Conservation (phyloP, 2,888 invertebrate species). For the Himalopsyche anomala region DNA sequence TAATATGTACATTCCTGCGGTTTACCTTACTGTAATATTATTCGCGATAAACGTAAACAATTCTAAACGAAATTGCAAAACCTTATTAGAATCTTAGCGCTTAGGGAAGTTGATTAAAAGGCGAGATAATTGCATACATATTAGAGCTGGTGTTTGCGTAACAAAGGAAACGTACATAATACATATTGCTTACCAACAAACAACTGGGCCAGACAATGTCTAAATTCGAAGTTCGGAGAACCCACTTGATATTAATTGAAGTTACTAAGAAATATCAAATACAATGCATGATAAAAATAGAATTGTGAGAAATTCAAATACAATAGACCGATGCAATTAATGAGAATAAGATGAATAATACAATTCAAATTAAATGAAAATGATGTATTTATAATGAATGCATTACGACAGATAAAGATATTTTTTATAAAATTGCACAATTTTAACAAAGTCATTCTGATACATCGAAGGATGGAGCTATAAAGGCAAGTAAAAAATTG, state of each 20-base stretch:
- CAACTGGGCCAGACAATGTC: background rate
- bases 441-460: no score
- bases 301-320: background rate
- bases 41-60: background rate
- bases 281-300: background rate
- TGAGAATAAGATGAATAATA: background rate
- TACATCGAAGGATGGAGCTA: no score
- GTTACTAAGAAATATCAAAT: background rate
- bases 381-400: no score
- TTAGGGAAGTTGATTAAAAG: conserved; percentile 7
- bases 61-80: background rate
- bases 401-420: no score
- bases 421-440: no score
- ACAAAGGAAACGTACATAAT: conserved; percentile 11
- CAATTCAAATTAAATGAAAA: background rate
- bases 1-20: no score
- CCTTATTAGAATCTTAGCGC: background rate
- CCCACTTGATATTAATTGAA: background rate
- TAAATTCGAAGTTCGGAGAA: background rate
- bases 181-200: background rate
- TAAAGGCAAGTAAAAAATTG: no score
- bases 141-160: conserved; percentile 2
- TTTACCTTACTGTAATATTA: background rate
- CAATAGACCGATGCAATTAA: background rate
- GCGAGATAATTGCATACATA: background rate